These are phyloP conservation scores for Megaustenia siamemsis DNA, from an alignment of 2,888 invertebrate genomes.

Conservation along the genomic window DNA sequence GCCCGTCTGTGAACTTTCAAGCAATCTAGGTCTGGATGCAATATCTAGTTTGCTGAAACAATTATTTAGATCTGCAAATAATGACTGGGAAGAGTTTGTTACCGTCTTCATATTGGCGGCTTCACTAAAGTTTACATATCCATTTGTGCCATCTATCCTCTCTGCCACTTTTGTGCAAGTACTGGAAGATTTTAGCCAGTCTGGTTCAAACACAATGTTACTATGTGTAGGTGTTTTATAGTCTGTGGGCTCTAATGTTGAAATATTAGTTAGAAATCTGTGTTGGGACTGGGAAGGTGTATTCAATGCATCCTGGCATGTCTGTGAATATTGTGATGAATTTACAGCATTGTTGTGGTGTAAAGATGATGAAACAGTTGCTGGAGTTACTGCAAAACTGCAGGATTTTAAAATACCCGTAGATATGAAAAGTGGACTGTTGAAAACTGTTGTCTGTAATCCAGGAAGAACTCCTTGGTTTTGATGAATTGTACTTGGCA, in stretches of 20 bases:
- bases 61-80: background rate
- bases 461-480: no score
- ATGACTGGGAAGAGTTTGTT: no score
- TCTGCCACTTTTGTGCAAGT: background rate
- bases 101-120: background rate
- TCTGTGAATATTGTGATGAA: background rate
- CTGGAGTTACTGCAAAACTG: no score
- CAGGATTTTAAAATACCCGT: background rate
- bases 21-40: background rate
- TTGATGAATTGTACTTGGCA: background rate
- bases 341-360: no score
- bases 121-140: background rate
- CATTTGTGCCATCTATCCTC: no score
- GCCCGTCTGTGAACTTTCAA: background rate
- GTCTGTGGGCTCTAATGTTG: background rate
- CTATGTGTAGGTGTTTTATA: background rate
- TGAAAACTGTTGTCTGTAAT: background rate
- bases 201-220: background rate
- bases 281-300: background rate
- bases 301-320: background rate
- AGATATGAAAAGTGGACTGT: background rate
- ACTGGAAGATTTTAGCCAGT: background rate
- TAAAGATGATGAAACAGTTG: background rate
- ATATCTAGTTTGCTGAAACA: background rate
- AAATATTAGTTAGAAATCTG: background rate